A percentile compares a stretch with the other conserved stretches of the same genome.
These are phyloP conservation scores for Notolepis coatsorum DNA, from an alignment of 2,797 vertebrate species.

Conservation along the genomic window DNA sequence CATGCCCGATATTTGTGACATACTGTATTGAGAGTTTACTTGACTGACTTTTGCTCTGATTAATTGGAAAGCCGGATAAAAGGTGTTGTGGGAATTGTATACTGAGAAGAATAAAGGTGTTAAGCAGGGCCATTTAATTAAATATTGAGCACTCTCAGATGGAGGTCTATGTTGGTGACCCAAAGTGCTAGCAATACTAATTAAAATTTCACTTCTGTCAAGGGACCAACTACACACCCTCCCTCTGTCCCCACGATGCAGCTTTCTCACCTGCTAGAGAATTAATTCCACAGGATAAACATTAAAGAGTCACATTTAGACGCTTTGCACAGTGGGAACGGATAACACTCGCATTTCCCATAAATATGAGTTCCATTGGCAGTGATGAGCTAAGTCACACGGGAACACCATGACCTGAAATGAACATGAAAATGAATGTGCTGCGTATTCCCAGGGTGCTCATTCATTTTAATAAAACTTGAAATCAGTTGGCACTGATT, in stretches of 20 bases:
- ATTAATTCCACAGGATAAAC: conserved; percentile 57
- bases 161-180: conserved; percentile 77
- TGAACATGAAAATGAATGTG: not conserved
- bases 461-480: not conserved
- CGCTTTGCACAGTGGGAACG: conserved; percentile 17
- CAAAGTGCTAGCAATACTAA: conserved; percentile 78
- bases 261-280: conserved; percentile 44
- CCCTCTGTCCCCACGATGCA: conserved; percentile 14
- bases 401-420: not conserved
- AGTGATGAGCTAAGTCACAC: conserved; percentile 5
- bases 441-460: not conserved
- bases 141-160: conserved; percentile 77
- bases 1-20: conserved; percentile 35
- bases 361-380: not conserved
- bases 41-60: conserved; percentile 67
- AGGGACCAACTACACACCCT: conserved; percentile 53
- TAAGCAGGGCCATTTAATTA: conserved; percentile 84
- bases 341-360: conserved; percentile 4
- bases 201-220: conserved; percentile 77
- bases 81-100: conserved; percentile 72
- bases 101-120: conserved; percentile 69
- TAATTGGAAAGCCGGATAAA: conserved; percentile 75
- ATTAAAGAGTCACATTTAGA: conserved; percentile 41
- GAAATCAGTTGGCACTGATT: not conserved
- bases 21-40: conserved; percentile 39